Evolutionary conservation across 1,140 invertebrate genomes (phyloP), one percentile per base, ranked within the genome.

Genomic region (Drosophila setifemur): DNA sequence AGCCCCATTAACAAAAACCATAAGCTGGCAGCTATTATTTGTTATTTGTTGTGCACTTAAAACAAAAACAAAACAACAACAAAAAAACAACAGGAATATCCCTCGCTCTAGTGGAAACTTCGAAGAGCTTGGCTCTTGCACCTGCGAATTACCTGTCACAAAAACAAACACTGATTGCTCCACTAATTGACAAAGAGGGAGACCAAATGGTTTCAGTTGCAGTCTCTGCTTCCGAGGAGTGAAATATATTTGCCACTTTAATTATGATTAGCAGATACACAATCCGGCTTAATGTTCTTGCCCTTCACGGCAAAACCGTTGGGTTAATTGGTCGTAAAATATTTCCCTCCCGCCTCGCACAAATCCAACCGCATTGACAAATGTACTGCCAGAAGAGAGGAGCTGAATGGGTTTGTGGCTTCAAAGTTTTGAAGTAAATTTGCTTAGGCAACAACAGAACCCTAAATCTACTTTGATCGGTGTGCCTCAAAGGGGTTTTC

Each of bases 381-480:
- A 37, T 35, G 21, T 23, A 35, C 31, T 49, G 47, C 47, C n/a
- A n/a, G n/a, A n/a, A n/a, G n/a, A n/a, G n/a, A 16, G 23, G 35
- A 37, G 31, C 33, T 12, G 16, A 37, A 37, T 37, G 14, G 14
- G 14, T 37, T 37, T 37, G 14, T 37, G 33, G 14, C 33, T n/a
- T n/a, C n/a, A n/a, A n/a, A n/a, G 9, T 3, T 5, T 9, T 18
- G n/a, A 23, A 12, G 18, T 21, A 8, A 9, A 1, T 53, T 54
- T 48, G 16, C 18, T 31, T 4, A 12, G 16, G 18, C 7, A 35
- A 5, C 11, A 23, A 39, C 19, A 31, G 25, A 60, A 60, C 2
- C 18, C 18, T 39, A 60, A 55, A 55, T 54, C 33, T 54, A 28
- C 49, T 16, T 21, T 58, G 54, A 53, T 53, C n/a, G n/a, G n/a